Conservation (phyloP, 2,113 vertebrate species). For the Peromyscus californicus region DNA sequence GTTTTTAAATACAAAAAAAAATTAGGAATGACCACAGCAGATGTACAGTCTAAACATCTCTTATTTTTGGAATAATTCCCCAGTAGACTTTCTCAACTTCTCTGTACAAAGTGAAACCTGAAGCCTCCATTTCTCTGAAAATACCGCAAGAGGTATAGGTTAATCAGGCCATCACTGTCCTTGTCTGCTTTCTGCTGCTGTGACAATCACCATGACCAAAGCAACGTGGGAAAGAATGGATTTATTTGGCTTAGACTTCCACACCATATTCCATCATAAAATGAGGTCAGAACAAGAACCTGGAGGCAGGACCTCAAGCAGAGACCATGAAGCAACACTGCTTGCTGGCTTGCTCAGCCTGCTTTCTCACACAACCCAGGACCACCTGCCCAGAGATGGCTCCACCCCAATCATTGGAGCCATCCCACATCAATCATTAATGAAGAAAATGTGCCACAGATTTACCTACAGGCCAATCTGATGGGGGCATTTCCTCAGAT, state of each 20-base stretch:
- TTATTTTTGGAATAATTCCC: constrained; percentile 25
- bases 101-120: not conserved
- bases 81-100: constrained; percentile 37
- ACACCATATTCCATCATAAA: not conserved
- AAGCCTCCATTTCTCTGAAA: constrained; percentile 1
- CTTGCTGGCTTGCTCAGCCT: not conserved
- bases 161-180: not conserved
- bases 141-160: not conserved
- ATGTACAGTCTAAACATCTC: not conserved
- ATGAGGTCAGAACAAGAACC: not conserved
- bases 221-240: not conserved
- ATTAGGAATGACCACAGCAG: not conserved
- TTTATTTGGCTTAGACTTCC: not conserved
- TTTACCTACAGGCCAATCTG: not conserved
- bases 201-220: not conserved
- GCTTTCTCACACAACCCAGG: not conserved
- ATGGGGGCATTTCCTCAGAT: not conserved
- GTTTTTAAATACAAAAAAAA: not conserved
- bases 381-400: not conserved
- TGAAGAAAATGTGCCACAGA: not conserved
- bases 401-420: no score
- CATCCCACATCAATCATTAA: not conserved
- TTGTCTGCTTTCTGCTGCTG: not conserved
- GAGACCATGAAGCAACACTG: no score
- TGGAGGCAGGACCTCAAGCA: not conserved